Evolutionary conservation across 2,888 invertebrate species (phyloP).

Genomic region (Leucophora obtusa): DNA sequence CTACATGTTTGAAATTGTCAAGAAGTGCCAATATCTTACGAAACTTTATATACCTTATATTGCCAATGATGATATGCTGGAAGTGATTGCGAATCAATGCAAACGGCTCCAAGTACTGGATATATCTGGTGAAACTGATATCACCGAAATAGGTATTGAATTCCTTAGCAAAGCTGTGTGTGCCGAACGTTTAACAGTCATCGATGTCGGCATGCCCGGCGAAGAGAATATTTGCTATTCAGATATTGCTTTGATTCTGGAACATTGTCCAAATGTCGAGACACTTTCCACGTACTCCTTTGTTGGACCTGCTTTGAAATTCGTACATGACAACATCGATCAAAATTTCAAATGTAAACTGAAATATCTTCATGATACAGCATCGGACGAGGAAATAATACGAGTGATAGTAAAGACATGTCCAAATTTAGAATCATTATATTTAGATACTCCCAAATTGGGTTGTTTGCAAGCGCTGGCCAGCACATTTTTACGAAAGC

Average conservation of each 20-base stretch:
- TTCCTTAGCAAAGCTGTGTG: slow-evolving; percentile 80
- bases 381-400: slow-evolving; percentile 82
- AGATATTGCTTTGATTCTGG: slow-evolving; percentile 82
- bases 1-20: slow-evolving; percentile 82
- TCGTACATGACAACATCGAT: slow-evolving; percentile 80
- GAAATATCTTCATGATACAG: slow-evolving; percentile 84
- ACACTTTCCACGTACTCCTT: slow-evolving; percentile 84
- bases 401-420: slow-evolving; percentile 82
- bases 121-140: slow-evolving; percentile 85
- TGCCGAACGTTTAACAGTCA: slow-evolving; percentile 81
- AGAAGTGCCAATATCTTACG: slow-evolving; percentile 81
- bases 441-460: slow-evolving; percentile 82
- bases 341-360: slow-evolving; percentile 82
- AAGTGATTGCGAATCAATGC: slow-evolving; percentile 81
- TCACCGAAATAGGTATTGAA: slow-evolving; percentile 83
- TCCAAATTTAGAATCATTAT: slow-evolving; percentile 83
- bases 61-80: slow-evolving; percentile 84
- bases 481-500: slow-evolving; percentile 79
- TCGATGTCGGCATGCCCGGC: slow-evolving; percentile 85
- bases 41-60: slow-evolving; percentile 84
- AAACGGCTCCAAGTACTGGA: slow-evolving; percentile 82
- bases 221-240: slow-evolving; percentile 85
- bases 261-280: slow-evolving; percentile 82
- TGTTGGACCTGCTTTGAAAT: slow-evolving; percentile 82
- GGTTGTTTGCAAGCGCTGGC: slow-evolving; percentile 74